Evolutionary conservation across 2,113 vertebrate genomes (phyloP).

Genomic region (Perca fluviatilis): DNA sequence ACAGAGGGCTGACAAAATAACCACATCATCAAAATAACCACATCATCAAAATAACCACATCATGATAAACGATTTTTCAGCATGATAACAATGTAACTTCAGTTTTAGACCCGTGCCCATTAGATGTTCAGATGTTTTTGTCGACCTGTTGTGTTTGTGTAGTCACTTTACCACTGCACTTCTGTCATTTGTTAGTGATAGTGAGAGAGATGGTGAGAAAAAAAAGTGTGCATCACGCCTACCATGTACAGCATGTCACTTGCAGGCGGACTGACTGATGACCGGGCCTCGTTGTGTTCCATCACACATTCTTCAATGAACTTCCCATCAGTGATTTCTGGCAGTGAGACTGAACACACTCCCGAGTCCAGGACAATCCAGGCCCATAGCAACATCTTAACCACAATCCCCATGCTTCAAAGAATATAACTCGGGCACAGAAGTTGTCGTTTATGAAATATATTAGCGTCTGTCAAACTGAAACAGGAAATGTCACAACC

Average conservation of each 20-base stretch:
- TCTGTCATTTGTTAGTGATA: neutral
- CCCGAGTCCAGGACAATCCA: conserved; percentile 1
- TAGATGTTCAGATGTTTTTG: neutral
- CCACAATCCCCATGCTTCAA: conserved; percentile 4
- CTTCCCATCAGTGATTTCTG: conserved; percentile 49
- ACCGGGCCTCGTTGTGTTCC: conserved; percentile 67
- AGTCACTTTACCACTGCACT: neutral
- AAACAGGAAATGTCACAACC: conserved; percentile 32
- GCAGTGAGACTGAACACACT: conserved; percentile 13
- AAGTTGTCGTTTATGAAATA: neutral
- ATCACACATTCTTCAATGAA: conserved; percentile 68
- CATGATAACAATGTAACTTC: neutral
- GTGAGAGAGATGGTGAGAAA: neutral
- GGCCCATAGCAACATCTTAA: conserved; percentile 13
- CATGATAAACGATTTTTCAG: neutral
- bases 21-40: no score
- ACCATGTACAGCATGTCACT: conserved; percentile 79
- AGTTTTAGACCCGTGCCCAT: neutral
- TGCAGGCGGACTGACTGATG: conserved; percentile 53
- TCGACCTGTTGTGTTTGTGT: neutral
- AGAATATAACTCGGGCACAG: fast-evolving
- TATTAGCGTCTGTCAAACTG: neutral
- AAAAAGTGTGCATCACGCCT: neutral
- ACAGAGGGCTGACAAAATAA: neutral
- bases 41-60: neutral